Percentiles rank a stretch among this genome's conserved stretches.
These are phyloP conservation scores for Punctoribates punctum DNA, from an alignment of 2,888 invertebrate genomes.

Conservation along the genomic window DNA sequence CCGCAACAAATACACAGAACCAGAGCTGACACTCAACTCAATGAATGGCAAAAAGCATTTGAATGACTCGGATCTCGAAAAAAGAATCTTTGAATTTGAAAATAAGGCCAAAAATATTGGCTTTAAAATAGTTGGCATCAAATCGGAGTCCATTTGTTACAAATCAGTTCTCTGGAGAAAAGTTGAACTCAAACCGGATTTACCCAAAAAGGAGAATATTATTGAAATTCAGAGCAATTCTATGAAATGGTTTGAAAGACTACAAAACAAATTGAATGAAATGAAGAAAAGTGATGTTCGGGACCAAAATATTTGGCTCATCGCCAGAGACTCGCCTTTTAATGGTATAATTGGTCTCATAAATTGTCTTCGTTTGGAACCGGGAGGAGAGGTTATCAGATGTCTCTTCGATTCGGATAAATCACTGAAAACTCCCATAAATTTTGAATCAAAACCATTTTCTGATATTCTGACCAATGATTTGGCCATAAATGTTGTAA, in stretches of 20 bases:
- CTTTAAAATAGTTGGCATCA: neutral
- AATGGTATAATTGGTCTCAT: slow-evolving; percentile 81
- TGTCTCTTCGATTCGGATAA: slow-evolving; percentile 17
- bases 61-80: neutral
- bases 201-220: neutral
- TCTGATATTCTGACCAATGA: slow-evolving; percentile 37
- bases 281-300: neutral
- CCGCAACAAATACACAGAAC: slow-evolving; percentile 1
- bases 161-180: neutral
- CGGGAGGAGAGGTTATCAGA: slow-evolving; percentile 62
- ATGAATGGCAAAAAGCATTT: neutral
- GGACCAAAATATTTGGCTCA: slow-evolving; percentile 49
- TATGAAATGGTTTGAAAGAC: slow-evolving; percentile 1
- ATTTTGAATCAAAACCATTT: neutral
- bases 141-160: neutral
- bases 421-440: neutral
- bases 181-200: neutral
- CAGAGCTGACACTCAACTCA: slow-evolving; percentile 1
- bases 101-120: neutral
- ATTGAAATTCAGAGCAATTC: slow-evolving; percentile 11
- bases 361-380: slow-evolving; percentile 82
- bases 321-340: slow-evolving; percentile 61
- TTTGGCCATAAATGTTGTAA: slow-evolving; percentile 51
- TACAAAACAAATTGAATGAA: neutral
- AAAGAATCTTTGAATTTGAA: neutral